phyloP scores from a whole-genome alignment of 2,888 invertebrate genomes.

The Ormyrus pomaceus region DNA sequence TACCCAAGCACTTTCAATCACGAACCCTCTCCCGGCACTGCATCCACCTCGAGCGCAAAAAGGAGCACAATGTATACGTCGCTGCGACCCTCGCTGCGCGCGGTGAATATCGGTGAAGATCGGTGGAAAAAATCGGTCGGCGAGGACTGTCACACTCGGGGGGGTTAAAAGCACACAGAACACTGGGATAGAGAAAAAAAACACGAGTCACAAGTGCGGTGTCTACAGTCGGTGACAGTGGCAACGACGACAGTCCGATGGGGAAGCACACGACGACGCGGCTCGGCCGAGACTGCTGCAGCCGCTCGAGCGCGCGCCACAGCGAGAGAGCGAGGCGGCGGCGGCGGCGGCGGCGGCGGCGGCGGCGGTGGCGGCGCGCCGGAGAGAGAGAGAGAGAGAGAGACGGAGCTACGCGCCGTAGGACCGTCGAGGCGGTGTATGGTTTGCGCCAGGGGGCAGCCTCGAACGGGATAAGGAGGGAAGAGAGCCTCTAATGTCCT shows the following conservation, averaged over 20 bases:
- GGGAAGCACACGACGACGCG: conserved; percentile 14
- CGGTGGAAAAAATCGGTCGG: neutral
- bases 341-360: conserved; percentile 7
- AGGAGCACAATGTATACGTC: too few species aligned
- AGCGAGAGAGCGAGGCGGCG: neutral
- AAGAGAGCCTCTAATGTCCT: conserved; percentile 39
- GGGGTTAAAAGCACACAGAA: neutral
- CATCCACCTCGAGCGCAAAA: too few species aligned
- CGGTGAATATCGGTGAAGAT: too few species aligned
- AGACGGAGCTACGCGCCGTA: neutral
- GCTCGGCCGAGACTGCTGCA: conserved; percentile 49
- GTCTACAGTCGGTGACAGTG: neutral
- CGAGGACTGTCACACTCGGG: neutral
- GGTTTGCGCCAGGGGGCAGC: neutral
- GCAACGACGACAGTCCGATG: neutral
- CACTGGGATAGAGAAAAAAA: neutral
- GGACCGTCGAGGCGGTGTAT: too few species aligned
- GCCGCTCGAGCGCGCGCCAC: conserved; percentile 17
- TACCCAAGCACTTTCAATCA: neutral
- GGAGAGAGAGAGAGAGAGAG: conserved; percentile 8
- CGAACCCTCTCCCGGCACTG: too few species aligned
- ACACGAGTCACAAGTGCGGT: neutral
- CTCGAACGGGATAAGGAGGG: conserved; percentile 9
- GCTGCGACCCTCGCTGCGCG: too few species aligned
- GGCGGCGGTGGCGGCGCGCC: conserved; percentile 23